Conservation (phyloP, 2,113 vertebrate genomes). For the Eurypyga helias region DNA sequence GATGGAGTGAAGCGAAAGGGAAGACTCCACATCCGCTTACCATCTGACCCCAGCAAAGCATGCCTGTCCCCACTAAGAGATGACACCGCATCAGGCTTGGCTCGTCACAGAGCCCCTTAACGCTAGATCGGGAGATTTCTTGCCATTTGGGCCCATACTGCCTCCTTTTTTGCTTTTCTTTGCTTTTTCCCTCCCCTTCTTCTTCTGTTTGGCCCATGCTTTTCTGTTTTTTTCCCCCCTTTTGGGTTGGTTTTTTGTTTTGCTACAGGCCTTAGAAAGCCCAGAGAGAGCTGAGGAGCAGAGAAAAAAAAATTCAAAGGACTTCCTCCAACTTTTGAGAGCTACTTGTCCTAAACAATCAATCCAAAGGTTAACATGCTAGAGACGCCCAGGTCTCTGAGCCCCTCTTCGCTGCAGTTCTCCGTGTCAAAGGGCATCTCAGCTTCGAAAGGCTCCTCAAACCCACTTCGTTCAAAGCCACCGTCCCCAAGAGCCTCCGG, state of each 20-base stretch:
- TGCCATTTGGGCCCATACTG: slow-evolving; percentile 26
- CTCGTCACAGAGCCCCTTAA: background rate
- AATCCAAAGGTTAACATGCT: slow-evolving; percentile 5
- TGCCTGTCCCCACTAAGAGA: background rate
- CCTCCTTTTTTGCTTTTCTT: background rate
- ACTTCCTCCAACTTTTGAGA: slow-evolving; percentile 44
- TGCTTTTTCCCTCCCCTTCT: background rate
- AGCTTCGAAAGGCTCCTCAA: slow-evolving; percentile 1
- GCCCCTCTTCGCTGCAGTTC: background rate
- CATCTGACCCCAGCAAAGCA: background rate
- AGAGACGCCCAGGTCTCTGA: background rate
- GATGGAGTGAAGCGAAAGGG: slow-evolving; percentile 43
- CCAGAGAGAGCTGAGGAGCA: background rate
- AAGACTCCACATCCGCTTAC: slow-evolving; percentile 1
- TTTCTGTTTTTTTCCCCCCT: background rate
- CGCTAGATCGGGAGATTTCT: background rate
- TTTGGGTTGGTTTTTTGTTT: background rate
- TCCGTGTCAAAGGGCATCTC: background rate
- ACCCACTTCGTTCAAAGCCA: background rate
- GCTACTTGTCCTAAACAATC: slow-evolving; percentile 44
- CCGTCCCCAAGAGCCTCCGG: background rate
- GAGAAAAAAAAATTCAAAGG: background rate
- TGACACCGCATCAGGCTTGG: background rate
- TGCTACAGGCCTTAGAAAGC: slow-evolving; percentile 52
- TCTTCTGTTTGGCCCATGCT: background rate